Percentiles rank a stretch among this genome's conserved stretches.
Conservation (phyloP, 2,113 vertebrate genomes). For the Protomyctophum bolini region DNA sequence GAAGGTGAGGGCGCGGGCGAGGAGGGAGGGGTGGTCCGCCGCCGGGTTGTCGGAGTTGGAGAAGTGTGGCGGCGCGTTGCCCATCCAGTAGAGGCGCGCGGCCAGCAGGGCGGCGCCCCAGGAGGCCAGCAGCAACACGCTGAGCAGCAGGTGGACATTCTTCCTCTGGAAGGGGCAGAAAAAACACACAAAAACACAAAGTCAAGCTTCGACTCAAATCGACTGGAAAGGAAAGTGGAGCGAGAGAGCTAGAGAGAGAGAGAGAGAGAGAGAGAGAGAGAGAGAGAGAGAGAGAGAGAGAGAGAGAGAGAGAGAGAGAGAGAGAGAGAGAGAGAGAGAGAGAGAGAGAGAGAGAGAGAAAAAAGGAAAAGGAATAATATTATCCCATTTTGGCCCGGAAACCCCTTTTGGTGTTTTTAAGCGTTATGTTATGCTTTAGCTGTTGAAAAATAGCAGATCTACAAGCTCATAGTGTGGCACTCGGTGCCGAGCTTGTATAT, state of each 20-base stretch:
- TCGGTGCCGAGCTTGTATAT: no score
- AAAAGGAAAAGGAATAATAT: no score
- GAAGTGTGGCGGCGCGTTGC: conserved; percentile 98
- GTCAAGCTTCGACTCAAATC: conserved; percentile 27
- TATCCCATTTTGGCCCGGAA: no score
- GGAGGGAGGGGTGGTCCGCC: conserved; percentile 87
- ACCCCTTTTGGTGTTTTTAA: no score
- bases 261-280: not conserved
- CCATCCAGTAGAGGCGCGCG: conserved; percentile 97
- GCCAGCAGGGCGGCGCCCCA: conserved; percentile 89
- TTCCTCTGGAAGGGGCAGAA: conserved; percentile 82
- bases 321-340: not conserved
- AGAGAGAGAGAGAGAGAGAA: not conserved
- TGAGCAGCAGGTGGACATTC: conserved; percentile 86
- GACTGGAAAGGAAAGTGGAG: conserved; percentile 5
- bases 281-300: not conserved
- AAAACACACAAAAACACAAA: conserved; percentile 35
- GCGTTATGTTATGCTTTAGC: no score
- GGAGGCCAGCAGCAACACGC: conserved; percentile 84
- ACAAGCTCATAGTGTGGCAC: no score
- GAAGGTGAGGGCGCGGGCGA: conserved; percentile 90
- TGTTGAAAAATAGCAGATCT: no score
- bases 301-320: not conserved
- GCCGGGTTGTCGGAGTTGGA: conserved; percentile 99
- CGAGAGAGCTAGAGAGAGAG: not conserved